Evolutionary conservation across 1,140 invertebrate species (phyloP), one percentile per base, ranked within the genome.

Genomic region (Zaprionus taronus): DNA sequence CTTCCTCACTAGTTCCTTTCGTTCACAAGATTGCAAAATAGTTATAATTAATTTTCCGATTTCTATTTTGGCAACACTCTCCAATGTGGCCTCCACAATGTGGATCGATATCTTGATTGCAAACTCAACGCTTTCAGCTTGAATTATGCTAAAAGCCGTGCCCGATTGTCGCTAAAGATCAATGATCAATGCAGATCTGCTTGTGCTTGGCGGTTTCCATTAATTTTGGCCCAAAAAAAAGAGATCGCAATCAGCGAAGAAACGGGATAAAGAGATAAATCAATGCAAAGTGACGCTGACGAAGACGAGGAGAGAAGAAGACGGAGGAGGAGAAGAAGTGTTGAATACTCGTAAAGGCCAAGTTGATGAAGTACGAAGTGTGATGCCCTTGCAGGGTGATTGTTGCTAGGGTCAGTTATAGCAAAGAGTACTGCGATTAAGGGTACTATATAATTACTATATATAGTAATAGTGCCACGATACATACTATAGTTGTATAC

Each of bases 121-220:
- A 28, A 63, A 31, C n/a, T 63, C 26, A 31, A 20, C 26, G 47
- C 15, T 34, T 63, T 34, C 24, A 49, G 20, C 44, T 49, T 53
- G 20, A 64, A 24, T 26, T 64, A 38, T 36, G 20, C 53, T 65
- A 36, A 41, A 65, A 65, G 2, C 22, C 22, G 14, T 24, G 17
- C 47, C 7, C 49, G 31, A 65, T 55, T 65, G 63, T 66, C 51
- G 63, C 63, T 28, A 44, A 31, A 56, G 36, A 66, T 66, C 36
- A 56, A 56, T 56, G 53, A 56, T 56, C 53, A 41, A 56, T 57
- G 51, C 15, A 26, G 15, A n/a, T 36, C 22, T 53, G 34, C 6
- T 6, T 17, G 49, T 28, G 20, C 36, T 11, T n/a, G 38, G 38
- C 38, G 38, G 5, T 41, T n/a, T n/a, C 15, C 26, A 56, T 65